Percentiles rank a stretch among this genome's conserved stretches.
Evolutionary conservation across 2,797 vertebrate species (phyloP).

Genomic region (Crypturellus tataupa): DNA sequence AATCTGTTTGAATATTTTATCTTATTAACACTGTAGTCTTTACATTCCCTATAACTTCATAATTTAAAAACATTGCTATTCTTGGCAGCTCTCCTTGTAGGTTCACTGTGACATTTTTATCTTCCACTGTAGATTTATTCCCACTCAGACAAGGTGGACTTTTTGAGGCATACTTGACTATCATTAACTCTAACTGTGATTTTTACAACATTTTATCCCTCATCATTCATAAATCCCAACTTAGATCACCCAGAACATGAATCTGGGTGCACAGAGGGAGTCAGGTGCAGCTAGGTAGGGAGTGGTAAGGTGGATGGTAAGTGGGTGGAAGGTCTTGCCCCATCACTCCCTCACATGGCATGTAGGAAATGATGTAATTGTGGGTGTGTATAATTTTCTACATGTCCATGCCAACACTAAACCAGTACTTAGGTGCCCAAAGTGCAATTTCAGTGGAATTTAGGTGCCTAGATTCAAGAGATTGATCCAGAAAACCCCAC

Average conservation of each 20-base stretch:
- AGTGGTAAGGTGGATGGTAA: slow-evolving; percentile 1
- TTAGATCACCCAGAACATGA: not conserved
- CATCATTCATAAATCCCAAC: not conserved
- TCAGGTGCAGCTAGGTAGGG: not conserved
- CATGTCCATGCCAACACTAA: not conserved
- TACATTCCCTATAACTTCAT: not conserved
- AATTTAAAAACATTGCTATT: not conserved
- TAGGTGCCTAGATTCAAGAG: not conserved
- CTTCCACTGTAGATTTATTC: not conserved
- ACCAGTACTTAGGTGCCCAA: not conserved
- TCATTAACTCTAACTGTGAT: not conserved
- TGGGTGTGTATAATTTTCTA: not conserved
- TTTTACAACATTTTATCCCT: fast-evolving
- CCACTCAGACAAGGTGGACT: not conserved
- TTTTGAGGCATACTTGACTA: not conserved
- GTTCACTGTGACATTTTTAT: not conserved
- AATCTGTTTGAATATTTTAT: not conserved
- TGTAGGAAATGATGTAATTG: not conserved
- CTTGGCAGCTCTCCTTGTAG: not conserved
- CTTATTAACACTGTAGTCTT: not conserved
- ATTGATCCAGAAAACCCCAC: not conserved
- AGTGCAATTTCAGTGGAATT: not conserved
- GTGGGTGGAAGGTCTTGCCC: slow-evolving; percentile 16
- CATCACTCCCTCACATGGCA: not conserved
- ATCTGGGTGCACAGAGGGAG: not conserved